Evolutionary conservation across 2,113 vertebrate genomes (phyloP).

Genomic region (Ameiurus melas): DNA sequence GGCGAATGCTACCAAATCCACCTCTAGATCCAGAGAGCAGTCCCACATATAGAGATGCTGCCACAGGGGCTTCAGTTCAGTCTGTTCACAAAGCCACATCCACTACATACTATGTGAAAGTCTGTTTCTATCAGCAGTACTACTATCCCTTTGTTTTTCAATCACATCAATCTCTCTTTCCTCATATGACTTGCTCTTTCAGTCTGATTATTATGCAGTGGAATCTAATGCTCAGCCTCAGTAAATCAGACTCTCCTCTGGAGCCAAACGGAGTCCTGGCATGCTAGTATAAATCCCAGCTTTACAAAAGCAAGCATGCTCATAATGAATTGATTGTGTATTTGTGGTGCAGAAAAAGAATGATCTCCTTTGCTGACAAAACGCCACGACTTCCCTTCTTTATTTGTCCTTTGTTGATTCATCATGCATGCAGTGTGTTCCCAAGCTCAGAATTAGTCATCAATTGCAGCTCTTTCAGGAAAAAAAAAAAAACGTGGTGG

Average conservation of each 20-base stretch:
- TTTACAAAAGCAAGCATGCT: slow-evolving; percentile 52
- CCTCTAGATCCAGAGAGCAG: slow-evolving; percentile 8
- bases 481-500: background rate
- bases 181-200: slow-evolving; percentile 16
- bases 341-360: slow-evolving; percentile 52
- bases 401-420: slow-evolving; percentile 45
- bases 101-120: background rate
- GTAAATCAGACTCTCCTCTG: slow-evolving; percentile 52
- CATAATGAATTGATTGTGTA: slow-evolving; percentile 56
- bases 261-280: slow-evolving; percentile 41
- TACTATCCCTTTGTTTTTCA: slow-evolving; percentile 9
- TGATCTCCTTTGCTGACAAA: slow-evolving; percentile 54
- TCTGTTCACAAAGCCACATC: slow-evolving; percentile 12
- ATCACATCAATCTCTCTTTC: slow-evolving; percentile 27
- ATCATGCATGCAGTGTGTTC: slow-evolving; percentile 43
- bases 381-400: slow-evolving; percentile 45
- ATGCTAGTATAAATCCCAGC: slow-evolving; percentile 52
- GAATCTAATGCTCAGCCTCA: slow-evolving; percentile 52
- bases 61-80: background rate
- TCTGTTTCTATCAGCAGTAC: slow-evolving; percentile 33
- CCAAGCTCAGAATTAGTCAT: slow-evolving; percentile 42
- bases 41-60: background rate
- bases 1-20: slow-evolving; percentile 7
- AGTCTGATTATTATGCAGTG: slow-evolving; percentile 40
- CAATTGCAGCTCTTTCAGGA: slow-evolving; percentile 43